phyloP scores from a whole-genome alignment of 2,113 vertebrate species.

The Myrmecophaga tridactyla region DNA sequence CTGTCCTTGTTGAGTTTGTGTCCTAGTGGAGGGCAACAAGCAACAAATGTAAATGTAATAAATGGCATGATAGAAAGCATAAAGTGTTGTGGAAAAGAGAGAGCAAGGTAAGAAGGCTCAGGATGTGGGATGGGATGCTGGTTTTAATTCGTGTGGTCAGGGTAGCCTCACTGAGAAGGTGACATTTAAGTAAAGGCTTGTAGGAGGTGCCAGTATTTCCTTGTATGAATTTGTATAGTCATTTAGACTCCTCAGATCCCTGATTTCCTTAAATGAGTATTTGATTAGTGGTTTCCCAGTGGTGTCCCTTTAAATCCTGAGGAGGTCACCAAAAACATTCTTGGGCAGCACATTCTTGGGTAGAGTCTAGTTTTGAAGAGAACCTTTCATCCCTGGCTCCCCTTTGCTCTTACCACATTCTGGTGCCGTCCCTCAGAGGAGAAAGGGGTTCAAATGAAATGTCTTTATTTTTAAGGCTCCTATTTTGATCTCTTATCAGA shows the following conservation, averaged over 20 bases:
- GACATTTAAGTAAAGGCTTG: background rate
- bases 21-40: background rate
- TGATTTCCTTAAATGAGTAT: background rate
- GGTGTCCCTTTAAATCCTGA: background rate
- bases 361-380: background rate
- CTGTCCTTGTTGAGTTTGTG: background rate
- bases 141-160: background rate
- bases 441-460: background rate
- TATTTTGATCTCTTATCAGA: background rate
- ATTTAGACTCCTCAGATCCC: background rate
- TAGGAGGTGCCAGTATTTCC: too few relatives aligned
- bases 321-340: background rate
- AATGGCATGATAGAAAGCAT: background rate
- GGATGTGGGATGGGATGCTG: too few relatives aligned
- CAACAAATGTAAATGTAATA: background rate
- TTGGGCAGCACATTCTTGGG: background rate
- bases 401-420: background rate
- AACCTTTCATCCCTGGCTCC: background rate
- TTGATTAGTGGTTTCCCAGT: background rate
- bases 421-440: background rate
- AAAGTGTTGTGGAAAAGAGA: background rate
- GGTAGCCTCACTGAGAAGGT: too few relatives aligned
- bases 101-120: fast-evolving
- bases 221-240: background rate
- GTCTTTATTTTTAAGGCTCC: background rate